phyloP scores from a whole-genome alignment of 2,888 invertebrate genomes.

The Boloria euphrosyne region DNA sequence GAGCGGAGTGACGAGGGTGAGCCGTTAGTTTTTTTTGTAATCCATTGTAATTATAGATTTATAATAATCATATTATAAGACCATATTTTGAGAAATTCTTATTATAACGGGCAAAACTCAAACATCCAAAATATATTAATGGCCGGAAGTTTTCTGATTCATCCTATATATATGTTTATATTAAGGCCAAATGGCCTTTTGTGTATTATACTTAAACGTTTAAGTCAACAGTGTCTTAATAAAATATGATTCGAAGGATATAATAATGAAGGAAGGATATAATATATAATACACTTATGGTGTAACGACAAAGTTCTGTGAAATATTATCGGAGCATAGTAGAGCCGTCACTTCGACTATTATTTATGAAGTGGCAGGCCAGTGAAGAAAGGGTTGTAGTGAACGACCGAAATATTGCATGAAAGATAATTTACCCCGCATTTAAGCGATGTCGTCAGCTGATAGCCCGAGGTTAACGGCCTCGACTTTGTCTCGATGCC shows the following conservation, averaged over 20 bases:
- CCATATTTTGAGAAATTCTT: conserved; percentile 54
- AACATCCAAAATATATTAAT: conserved; percentile 57
- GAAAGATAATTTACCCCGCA: conserved; percentile 71
- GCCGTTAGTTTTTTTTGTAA: no score
- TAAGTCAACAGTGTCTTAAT: no score
- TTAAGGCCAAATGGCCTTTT: conserved; percentile 39
- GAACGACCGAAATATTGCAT: conserved; percentile 71
- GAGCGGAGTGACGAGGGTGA: no score
- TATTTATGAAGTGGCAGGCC: conserved; percentile 6
- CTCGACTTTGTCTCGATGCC: conserved; percentile 75
- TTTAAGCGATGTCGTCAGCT: conserved; percentile 77
- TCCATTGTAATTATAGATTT: not conserved
- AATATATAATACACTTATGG: no score
- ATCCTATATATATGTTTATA: conserved; percentile 53
- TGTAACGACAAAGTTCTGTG: not conserved
- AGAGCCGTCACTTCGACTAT: not conserved
- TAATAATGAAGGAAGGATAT: no score
- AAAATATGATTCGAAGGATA: no score
- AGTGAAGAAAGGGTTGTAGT: conserved; percentile 50
- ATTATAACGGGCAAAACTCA: conserved; percentile 55
- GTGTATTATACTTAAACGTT: not conserved
- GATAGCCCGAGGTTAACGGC: conserved; percentile 74
- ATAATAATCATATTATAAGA: not conserved
- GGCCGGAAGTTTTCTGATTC: conserved; percentile 64
- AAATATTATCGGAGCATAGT: not conserved